Evolutionary conservation across 2,888 invertebrate genomes (phyloP).

Genomic region (Alloscopus bannaensis): DNA sequence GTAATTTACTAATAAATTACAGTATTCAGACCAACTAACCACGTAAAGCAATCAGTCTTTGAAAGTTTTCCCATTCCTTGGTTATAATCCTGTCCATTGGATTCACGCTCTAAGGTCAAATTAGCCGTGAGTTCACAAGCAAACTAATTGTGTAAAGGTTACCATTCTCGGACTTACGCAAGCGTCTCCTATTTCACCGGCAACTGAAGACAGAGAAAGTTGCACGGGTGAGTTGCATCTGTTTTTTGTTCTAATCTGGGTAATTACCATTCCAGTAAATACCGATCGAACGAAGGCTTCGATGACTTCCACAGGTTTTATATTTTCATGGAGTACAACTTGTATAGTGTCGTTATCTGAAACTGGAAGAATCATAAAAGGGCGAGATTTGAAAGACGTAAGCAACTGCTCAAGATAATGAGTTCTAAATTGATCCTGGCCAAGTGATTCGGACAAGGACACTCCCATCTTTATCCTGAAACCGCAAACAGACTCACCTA

Average conservation of each 20-base stretch:
- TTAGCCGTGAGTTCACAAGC: not conserved
- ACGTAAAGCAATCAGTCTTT: constrained; percentile 36
- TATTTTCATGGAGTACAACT: constrained; percentile 79
- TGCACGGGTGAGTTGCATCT: constrained; percentile 34
- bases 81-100: constrained; percentile 57
- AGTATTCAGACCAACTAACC: constrained; percentile 19
- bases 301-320: constrained; percentile 79
- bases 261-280: constrained; percentile 76
- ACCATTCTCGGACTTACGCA: constrained; percentile 26
- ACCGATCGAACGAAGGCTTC: constrained; percentile 84
- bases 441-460: constrained; percentile 76
- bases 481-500: constrained; percentile 80
- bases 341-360: constrained; percentile 77
- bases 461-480: constrained; percentile 80
- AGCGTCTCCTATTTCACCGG: constrained; percentile 34
- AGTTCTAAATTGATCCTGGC: constrained; percentile 51
- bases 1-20: not conserved
- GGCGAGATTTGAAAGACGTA: constrained; percentile 77
- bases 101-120: constrained; percentile 34
- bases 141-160: not conserved
- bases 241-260: constrained; percentile 19
- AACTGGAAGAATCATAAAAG: constrained; percentile 79
- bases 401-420: constrained; percentile 75
- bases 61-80: constrained; percentile 63
- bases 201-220: constrained; percentile 39